Conservation (phyloP, 2,888 invertebrate species). For the Thumatha senex region DNA sequence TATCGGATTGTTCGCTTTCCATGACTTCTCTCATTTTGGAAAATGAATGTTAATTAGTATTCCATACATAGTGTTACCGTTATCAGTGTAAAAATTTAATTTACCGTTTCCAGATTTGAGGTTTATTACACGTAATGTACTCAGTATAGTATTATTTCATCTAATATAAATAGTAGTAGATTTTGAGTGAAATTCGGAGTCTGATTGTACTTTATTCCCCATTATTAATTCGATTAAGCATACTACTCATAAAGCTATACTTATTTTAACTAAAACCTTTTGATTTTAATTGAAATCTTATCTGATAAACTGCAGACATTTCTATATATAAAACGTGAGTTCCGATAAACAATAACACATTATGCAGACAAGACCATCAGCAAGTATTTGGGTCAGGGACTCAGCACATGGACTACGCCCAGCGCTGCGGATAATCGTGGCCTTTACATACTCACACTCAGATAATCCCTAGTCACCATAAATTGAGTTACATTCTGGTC, state of each 20-base stretch:
- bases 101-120: neutral
- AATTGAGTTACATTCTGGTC: slow-evolving; percentile 41
- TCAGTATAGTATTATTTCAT: too few species aligned
- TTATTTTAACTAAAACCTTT: too few species aligned
- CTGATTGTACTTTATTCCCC: too few species aligned
- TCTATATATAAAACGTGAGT: slow-evolving; percentile 3
- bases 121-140: too few species aligned
- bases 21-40: slow-evolving; percentile 48
- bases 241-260: too few species aligned
- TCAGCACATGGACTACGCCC: slow-evolving; percentile 52
- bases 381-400: slow-evolving; percentile 60
- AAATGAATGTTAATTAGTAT: slow-evolving; percentile 53
- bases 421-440: slow-evolving; percentile 25
- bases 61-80: slow-evolving; percentile 40
- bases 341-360: slow-evolving; percentile 36
- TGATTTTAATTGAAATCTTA: too few species aligned
- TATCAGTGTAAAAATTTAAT: slow-evolving; percentile 26
- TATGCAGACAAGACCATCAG: slow-evolving; percentile 40
- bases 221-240: too few species aligned
- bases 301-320: neutral
- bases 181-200: too few species aligned
- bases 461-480: slow-evolving; percentile 53
- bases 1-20: slow-evolving; percentile 33
- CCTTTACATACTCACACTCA: slow-evolving; percentile 38
- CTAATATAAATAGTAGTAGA: too few species aligned